Evolutionary conservation across 2,113 vertebrate species (phyloP), one percentile per base, ranked within the genome.

Genomic region (Epinephelus fuscoguttatus): DNA sequence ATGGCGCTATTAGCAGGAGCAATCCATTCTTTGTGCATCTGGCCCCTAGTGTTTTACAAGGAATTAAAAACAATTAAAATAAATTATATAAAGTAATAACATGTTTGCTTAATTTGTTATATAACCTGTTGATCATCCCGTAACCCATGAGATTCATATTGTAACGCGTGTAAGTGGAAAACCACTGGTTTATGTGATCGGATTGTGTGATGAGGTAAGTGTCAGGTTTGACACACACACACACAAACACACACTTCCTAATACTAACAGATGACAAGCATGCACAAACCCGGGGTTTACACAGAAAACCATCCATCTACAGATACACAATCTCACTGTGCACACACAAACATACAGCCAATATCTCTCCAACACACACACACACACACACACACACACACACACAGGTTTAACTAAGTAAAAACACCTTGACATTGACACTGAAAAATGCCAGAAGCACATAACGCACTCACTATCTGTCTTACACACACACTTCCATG

Each of bases 401-500:
- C 40, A 53, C 21, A 4, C 55, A 72, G 40, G 47, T 17, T 40
- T 19, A 33, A 33, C 23, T 10, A 47, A 7, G 59, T 37, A 23
- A 69, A 61, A 56, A 49, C 75, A 76, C 50, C 25, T 60, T 56
- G 63, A 61, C 56, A 47, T 0, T 11, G 66, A 74, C 64, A 25
- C 17, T 57, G 57, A 84, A 45, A 25, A 79, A 76, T 56, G 73
- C 1, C 56, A 62, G 4, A 4, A 19, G 10, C 0, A 7, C 1
- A 33, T 15, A 70, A 70, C 63, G 49, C 75, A 75, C 70, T 30
- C 66, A 25, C 25, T 47, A 40, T 78, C 40, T 59, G 25, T 15
- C 30, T 25, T 2, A 30, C 21, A 37, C 73, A 67, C 61, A 57
- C 61, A 57, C 50, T 19, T n/a, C 14, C 56, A 57, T 9, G 13